Base-by-base conservation (phyloP, 2,797 vertebrate genomes). In the Somateria mollissima region DNA sequence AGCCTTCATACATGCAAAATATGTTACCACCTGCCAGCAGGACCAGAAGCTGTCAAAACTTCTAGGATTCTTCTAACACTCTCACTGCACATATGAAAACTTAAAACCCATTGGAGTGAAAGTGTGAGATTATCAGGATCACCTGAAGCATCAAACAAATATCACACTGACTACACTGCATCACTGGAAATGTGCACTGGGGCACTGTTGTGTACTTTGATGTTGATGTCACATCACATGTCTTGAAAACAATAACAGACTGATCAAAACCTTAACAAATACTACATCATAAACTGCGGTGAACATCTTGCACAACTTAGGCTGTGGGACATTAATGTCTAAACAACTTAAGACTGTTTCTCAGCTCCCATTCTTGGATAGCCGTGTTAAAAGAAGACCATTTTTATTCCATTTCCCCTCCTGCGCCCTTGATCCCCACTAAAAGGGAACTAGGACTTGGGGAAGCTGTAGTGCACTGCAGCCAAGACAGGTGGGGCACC, bases 171-270 rank as follows among this genome's bases (percentile, higher is more conserved):
- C 54, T 67, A n/a, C 82, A 76, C 27, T 25, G 18, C 34, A 10
- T 21, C 57, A 34, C 28, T 64, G 74, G n/a, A 95, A 87, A 83
- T 0, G 0, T 13, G 41, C 37, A 24, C 41, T 60, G 36, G 60
- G 74, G 11, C 41, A 24, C 36, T 62, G 71, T 43, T 80, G n/a
- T 41, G 4, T 32, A 74, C 76, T 65, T 72, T 21, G 17, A 36
- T 3, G 2, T 61, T 75, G 61, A 21, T 2, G 0, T 87, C 70
- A 65, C 54, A 24, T 37, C 69, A 34, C 0, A 0, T 30, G 16
- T 66, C 79, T 54, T 72, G 51, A 72, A 86, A 94, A 72, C 13
- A 45, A 15, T 6, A 18, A 30, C 10, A 41, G 39, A 49, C 49
- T 53, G 27, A 47, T 71, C 74, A 56, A 90, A 92, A 67, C 15